Base-by-base conservation (phyloP, 2,888 invertebrate genomes). In the Pachliopta kotzebuea region DNA sequence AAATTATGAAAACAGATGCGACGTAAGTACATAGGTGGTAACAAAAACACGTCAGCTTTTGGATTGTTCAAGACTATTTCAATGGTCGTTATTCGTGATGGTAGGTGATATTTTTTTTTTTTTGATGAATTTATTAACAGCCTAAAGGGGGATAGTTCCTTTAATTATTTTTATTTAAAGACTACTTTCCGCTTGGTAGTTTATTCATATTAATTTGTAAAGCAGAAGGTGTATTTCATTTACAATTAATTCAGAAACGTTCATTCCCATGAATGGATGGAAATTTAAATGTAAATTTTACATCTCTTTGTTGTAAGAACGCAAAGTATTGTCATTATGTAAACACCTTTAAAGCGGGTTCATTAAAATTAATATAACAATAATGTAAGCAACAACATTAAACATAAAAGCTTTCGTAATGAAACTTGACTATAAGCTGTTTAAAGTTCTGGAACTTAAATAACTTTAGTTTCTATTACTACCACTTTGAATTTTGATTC, bases 11-110 rank as follows among this genome's bases (percentile, higher is more conserved):
- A 26, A 45, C 63, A 60, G 59, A 63, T 56, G 60, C 58, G 54
- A 4, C 52, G 54, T 37, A 65, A 61, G 59, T 59, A 60, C 55
- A 62, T 57, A 56, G 56, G 62, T 66, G 65, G 62, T 58, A 65
- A 66, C 62, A 62, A 58, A 66, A 66, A 66, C 65, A 66, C 68
- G 71, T 69, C 75, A 73, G 71, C 66, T 72, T 71, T 72, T 67
- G 69, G 68, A 74, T 74, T 75, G 71, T 74, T 72, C 58, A 66
- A 66, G 61, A 66, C 58, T 62, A 58, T 66, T 58, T 66, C 65
- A 62, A 66, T 66, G 62, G 65, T 65, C 49, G 61, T 65, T 62
- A 65, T 65, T 55, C 55, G 50, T 62, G 21, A 62, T 59, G 62
- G 54, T 62, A 49, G 53, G 56, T 60, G 60, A 52, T 55, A 50